Conservation (phyloP, 1,140 invertebrate species). For the Cotesia typhae region DNA sequence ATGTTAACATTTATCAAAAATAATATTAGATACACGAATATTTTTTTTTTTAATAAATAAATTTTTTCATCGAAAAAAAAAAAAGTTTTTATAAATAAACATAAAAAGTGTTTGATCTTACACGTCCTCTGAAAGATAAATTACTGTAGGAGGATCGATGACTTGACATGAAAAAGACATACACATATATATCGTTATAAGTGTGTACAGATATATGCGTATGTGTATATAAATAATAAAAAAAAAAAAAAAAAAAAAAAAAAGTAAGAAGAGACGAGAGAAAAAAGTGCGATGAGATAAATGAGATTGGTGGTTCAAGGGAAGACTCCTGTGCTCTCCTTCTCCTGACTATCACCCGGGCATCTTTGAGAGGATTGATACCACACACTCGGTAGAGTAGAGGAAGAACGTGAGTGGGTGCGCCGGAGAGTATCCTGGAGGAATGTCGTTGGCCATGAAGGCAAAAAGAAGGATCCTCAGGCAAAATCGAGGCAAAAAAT, state of each 20-base stretch:
- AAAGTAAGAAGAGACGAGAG: not conserved
- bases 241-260: not conserved
- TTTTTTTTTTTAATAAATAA: too few species aligned
- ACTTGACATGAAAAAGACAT: not conserved
- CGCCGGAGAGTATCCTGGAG: slow-evolving; percentile 45
- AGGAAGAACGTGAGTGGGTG: slow-evolving; percentile 29
- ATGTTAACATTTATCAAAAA: too few species aligned
- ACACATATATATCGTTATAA: not conserved
- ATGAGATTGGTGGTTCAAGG: slow-evolving; percentile 24
- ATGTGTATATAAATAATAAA: not conserved
- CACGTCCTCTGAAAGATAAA: slow-evolving; percentile 9
- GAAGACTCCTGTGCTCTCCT: not conserved
- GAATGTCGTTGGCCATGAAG: slow-evolving; percentile 52
- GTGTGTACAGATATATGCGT: too few species aligned
- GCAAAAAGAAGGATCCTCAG: slow-evolving; percentile 32
- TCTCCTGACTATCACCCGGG: not conserved
- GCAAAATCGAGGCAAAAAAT: slow-evolving; percentile 39
- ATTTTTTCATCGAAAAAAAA: too few species aligned
- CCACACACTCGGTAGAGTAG: not conserved
- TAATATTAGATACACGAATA: too few species aligned
- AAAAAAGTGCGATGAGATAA: slow-evolving; percentile 9
- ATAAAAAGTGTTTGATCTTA: not conserved
- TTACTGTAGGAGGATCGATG: slow-evolving; percentile 9
- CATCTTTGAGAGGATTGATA: not conserved
- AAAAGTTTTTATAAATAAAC: too few species aligned